Evolutionary conservation across 2,113 vertebrate species (phyloP).

Genomic region (Bubalus kerabau): DNA sequence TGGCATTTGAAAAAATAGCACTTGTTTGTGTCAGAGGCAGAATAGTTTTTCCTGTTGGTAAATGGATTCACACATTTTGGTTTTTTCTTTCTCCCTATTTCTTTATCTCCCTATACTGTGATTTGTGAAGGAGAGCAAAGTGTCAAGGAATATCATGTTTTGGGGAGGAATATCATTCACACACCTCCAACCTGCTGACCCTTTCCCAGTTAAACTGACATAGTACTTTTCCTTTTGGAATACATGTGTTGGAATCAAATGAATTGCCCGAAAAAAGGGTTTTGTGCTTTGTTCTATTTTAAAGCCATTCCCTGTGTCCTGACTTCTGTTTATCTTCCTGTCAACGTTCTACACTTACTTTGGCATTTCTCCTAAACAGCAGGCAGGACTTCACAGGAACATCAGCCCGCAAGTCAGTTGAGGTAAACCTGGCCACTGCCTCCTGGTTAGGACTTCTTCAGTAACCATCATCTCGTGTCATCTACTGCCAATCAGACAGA

Average conservation of each 20-base stretch:
- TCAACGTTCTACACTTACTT: neutral
- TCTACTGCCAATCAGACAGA: slow-evolving; percentile 7
- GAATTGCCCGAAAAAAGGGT: neutral
- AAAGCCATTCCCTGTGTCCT: neutral
- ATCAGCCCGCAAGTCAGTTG: neutral
- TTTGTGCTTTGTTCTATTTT: slow-evolving; percentile 37
- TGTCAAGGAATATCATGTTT: neutral
- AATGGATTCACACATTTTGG: neutral
- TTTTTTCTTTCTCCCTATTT: neutral
- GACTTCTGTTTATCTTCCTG: slow-evolving; percentile 40
- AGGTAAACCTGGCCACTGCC: slow-evolving; percentile 19
- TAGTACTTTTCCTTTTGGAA: neutral
- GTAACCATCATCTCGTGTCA: neutral
- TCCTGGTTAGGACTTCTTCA: neutral
- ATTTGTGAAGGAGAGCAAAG: neutral
- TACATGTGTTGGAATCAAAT: neutral
- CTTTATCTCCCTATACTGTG: neutral
- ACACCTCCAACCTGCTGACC: neutral
- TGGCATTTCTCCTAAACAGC: slow-evolving; percentile 25
- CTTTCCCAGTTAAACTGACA: neutral
- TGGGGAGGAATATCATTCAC: neutral
- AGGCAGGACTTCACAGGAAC: neutral
- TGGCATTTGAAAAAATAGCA: neutral
- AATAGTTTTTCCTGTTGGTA: neutral
- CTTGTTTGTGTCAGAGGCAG: neutral